These are phyloP conservation scores for Eidolon dupreanum DNA, from an alignment of 2,797 vertebrate genomes.

Conservation along the genomic window DNA sequence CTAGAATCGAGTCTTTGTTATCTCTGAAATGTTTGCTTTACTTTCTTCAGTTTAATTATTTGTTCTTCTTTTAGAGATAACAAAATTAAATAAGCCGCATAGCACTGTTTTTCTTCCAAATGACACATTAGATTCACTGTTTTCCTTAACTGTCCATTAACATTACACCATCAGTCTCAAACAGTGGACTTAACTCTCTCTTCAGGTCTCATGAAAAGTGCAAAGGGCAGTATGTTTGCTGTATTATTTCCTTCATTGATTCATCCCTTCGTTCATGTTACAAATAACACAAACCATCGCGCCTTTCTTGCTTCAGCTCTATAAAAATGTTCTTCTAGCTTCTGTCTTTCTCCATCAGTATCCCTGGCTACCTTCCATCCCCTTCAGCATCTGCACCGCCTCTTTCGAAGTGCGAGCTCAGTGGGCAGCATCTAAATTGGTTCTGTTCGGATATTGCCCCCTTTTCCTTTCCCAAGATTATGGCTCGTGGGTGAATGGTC, in stretches of 20 bases:
- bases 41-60: neutral
- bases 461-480: neutral
- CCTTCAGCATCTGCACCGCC: neutral
- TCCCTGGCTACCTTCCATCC: neutral
- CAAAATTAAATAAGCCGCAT: neutral
- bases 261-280: too few relatives aligned
- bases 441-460: neutral
- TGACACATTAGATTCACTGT: neutral
- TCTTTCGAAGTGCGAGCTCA: neutral
- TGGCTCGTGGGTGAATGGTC: neutral
- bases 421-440: neutral
- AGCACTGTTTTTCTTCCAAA: neutral
- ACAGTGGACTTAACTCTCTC: neutral
- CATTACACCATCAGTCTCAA: neutral
- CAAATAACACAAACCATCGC: rapidly evolving
- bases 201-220: neutral
- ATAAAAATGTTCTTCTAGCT: neutral
- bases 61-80: neutral
- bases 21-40: neutral
- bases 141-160: neutral
- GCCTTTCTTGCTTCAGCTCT: neutral
- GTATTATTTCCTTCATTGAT: too few relatives aligned
- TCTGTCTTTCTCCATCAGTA: neutral
- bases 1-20: neutral
- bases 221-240: neutral